Base-by-base conservation (phyloP, 2,888 invertebrate species). In the Amiota minor region DNA sequence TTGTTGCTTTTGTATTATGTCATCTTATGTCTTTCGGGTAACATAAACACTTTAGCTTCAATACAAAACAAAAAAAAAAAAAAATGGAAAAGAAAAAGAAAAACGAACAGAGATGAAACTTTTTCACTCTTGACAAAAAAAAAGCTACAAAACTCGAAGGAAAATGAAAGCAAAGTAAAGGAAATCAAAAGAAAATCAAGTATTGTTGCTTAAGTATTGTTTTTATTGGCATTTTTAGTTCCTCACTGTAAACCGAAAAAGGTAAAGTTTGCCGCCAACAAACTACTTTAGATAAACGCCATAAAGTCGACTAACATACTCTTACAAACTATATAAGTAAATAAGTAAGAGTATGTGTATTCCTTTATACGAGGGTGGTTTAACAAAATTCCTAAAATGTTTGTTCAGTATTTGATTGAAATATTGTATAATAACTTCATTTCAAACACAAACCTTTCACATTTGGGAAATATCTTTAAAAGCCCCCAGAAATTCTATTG, bases 1-100 rank as follows among this genome's bases (percentile, higher is more conserved):
- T 35, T 71, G 64, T 65, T 64, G 71, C 12, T 56, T 47, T 49
- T 56, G 56, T 70, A 81, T 77, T 75, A 78, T 79, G 77, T 77
- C 81, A 35, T 86, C 83, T 86, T 86, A 85, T 84, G 83, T 85
- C 86, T 86, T 86, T 87, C 86, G 86, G 84, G 77, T 78, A 85
- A 83, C 85, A 85, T 87, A 87, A 87, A 86, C 87, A 87, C 85
- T 87, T 82, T 78, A 80, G 35, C 6, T 35, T 35, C 35, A 35
- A 35, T 35, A 35, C 35, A 35, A 35, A 35, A 35, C 2, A 3
- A 35, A 35, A 35, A 35, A 35, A 35, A 35, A 35, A 35, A 3
- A 35, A 35, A 35, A 35, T 3, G 1, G 1, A 3, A 3, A 35
- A 35, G 4, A 2, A 35, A 35, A 35, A 4, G 6, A 35, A 35